Evolutionary conservation across 2,888 invertebrate genomes (phyloP), one percentile per base, ranked within the genome.

Genomic region (Lobophora halterata): DNA sequence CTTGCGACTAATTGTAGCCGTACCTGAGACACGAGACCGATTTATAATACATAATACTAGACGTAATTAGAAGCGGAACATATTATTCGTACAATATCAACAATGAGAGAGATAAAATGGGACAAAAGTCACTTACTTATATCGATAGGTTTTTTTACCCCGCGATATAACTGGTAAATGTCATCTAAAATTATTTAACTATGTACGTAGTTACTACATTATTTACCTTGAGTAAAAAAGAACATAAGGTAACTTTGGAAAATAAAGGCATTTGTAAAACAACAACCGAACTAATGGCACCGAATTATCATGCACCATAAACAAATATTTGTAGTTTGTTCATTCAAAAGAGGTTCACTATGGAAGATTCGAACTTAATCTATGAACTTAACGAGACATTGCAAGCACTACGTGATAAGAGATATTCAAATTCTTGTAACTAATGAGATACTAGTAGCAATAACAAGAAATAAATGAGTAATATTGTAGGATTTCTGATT

Each of bases 261-360:
- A 76, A 67, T 61, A 76, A 68, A 70, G 59, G 65, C 68, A 67
- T 66, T 62, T 71, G 68, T 76, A 73, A 76, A 76, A 73, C 67
- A 79, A 83, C 85, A 85, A 85, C 82, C 80, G 65, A 82, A 79
- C 58, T 72, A 67, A 86, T 86, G 86, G 86, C 87, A 85, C 86
- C 83, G 65, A 64, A 71, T 65, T 61, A 67, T 73, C 75, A n/a
- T n/a, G 85, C 85, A 86, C 86, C 83, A 77, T 59, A 55, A 30
- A 29, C n/a, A n/a, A n/a, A n/a, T n/a, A n/a, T n/a, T n/a, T 25
- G 17, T 57, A 61, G 62, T 58, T 56, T 57, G 57, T 62, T 62
- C 60, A 55, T 62, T 51, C 51, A 59, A 66, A 65, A 63, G 59
- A 63, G 52, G 54, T 48, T 54, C 51, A 35, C 51, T 44, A 27